Evolutionary conservation across 2,797 vertebrate species (phyloP).

Genomic region (Taenioides sp.): DNA sequence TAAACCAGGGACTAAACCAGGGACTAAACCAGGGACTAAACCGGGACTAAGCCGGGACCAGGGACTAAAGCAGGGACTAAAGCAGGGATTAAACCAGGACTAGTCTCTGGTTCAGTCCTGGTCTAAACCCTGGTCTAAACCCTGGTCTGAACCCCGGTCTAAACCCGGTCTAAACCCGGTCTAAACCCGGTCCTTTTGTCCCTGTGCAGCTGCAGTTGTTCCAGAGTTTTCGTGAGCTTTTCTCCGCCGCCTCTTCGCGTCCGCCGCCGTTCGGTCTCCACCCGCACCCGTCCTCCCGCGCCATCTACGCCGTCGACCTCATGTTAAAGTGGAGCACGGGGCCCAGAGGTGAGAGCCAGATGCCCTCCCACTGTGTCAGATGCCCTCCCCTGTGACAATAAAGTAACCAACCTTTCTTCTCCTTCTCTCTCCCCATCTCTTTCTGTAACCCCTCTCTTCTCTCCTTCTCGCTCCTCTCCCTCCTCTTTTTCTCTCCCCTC

Average conservation of each 20-base stretch:
- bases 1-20: neutral
- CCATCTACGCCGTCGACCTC: constrained; percentile 89
- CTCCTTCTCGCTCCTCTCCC: too few relatives aligned
- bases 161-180: neutral
- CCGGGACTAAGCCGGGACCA: neutral
- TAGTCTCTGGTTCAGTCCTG: too few relatives aligned
- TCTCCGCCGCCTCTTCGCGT: constrained; percentile 81
- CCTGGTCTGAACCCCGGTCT: too few relatives aligned
- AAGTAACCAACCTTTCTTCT: neutral
- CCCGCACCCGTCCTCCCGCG: constrained; percentile 85
- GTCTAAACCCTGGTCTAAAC: too few relatives aligned
- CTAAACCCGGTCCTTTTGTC: neutral
- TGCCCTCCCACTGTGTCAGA: too few relatives aligned
- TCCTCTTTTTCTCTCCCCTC: too few relatives aligned
- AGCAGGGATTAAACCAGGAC: too few relatives aligned
- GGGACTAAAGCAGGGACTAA: too few relatives aligned
- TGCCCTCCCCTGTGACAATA: too few relatives aligned
- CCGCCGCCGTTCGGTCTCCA: constrained; percentile 87
- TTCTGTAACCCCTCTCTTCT: too few relatives aligned
- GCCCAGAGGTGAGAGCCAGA: constrained; percentile 43
- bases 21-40: too few relatives aligned
- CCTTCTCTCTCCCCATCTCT: too few relatives aligned
- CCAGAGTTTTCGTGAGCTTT: constrained; percentile 83
- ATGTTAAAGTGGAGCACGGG: constrained; percentile 89
- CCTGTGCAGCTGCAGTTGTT: constrained; percentile 80